Evolutionary conservation across 2,888 invertebrate genomes (phyloP), one percentile per base, ranked within the genome.

Genomic region (Drosophila diplacantha): DNA sequence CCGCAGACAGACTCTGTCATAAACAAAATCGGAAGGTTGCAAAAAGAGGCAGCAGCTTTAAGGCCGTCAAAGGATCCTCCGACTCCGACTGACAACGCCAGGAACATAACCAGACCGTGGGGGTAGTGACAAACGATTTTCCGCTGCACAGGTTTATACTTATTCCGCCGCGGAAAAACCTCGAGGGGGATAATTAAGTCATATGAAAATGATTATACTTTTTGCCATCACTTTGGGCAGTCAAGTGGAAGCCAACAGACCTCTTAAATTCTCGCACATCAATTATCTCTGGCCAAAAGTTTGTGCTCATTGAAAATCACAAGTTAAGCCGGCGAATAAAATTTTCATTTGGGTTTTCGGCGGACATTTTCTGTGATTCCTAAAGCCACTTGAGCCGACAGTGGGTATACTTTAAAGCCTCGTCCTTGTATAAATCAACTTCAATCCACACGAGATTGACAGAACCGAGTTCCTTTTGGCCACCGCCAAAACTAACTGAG

Each of bases 1-100:
- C 43, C 56, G 34, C 57, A 66, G 53, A 66, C 68, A 67, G 58
- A 52, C 50, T 63, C 31, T 66, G 65, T 67, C 65, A 68, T 39
- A 68, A 68, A 49, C 68, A 65, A 65, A 47, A 67, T 37, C 58
- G 32, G n/a, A 56, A 44, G 31, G 38, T 39, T 44, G 24, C 47
- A 35, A 34, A 61, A 24, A 6, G 18, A 44, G 29, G 47, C 41
- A 32, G 31, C 26, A 26, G 16, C 41, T 31, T 26, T 31, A 41
- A 24, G 29, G 38, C 31, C 44, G 47, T 52, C 68, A 51, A 66
- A 65, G 41, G 41, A 61, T 31, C 43, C 31, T 20, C 50, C 49
- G 61, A 44, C 56, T 31, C 29, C 31, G 31, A 46, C 29, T 44
- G 44, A 44, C 44, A 63, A 29, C 46, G 63, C 31, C 62, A 64